phyloP scores from a whole-genome alignment of 2,888 invertebrate genomes.

The Caenorhabditis plicata region DNA sequence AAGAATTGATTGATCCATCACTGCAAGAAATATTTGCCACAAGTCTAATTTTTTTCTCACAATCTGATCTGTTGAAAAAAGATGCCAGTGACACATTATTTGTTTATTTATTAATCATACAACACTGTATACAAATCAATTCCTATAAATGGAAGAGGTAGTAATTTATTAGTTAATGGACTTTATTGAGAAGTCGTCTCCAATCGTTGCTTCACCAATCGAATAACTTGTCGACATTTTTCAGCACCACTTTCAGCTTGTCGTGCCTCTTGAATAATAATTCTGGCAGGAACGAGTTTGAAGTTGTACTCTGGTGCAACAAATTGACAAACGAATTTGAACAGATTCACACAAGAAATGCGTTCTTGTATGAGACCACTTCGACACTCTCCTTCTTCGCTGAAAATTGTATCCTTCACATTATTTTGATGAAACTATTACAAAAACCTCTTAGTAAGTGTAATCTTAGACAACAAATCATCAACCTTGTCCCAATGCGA shows the following conservation, averaged over 20 bases:
- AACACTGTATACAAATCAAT: not conserved
- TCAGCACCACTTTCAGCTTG: constrained; percentile 62
- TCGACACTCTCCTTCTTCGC: constrained; percentile 62
- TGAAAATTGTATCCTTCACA: constrained; percentile 30
- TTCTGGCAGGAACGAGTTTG: constrained; percentile 50
- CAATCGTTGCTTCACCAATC: constrained; percentile 46
- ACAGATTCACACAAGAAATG: constrained; percentile 59
- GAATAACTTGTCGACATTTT: constrained; percentile 59
- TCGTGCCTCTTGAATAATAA: constrained; percentile 56
- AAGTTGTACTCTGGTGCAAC: constrained; percentile 52
- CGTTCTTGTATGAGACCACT: constrained; percentile 62
- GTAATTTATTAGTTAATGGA: not conserved
- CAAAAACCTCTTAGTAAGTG: constrained; percentile 46
- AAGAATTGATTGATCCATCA: not conserved
- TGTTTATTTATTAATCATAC: too few species aligned
- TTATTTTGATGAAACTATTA: not conserved
- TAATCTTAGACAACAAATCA: constrained; percentile 37
- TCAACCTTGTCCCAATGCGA: constrained; percentile 50
- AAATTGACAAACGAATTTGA: constrained; percentile 61
- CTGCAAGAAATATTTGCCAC: not conserved
- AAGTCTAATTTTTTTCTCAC: not conserved
- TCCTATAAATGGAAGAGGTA: not conserved
- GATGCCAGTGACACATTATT: not conserved
- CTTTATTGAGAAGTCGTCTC: constrained; percentile 4
- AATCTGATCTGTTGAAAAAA: not conserved